Base-by-base conservation (phyloP, 2,113 vertebrate genomes). In the Entelurus aequoreus region DNA sequence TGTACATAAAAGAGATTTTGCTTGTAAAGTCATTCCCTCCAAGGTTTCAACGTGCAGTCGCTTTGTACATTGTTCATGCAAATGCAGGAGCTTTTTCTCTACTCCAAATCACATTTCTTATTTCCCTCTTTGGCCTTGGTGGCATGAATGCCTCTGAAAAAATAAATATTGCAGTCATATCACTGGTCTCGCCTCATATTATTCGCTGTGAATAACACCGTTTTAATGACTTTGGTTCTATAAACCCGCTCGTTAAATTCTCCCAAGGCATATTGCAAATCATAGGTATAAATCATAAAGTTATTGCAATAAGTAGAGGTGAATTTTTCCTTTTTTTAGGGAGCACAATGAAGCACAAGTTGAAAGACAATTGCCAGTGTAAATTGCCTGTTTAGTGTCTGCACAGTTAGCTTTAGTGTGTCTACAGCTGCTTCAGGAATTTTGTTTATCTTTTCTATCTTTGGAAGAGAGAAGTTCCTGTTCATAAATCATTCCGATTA, bases 91-190 rank as follows among this genome's bases (percentile, higher is more conserved):
- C 65, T 60, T 51, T 65, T 6, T 55, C 7, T 19, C 19, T 44
- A 11, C 11, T 8, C 37, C 6, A 58, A 61, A 60, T 60, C 6
- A 10, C 35, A 54, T 38, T 54, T 8, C 51, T 21, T 16, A 46
- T 56, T 64, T 50, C 46, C 51, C 52, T 56, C 21, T 54, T 42
- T 19, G 54, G 57, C 51, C 48, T 54, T 65, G 49, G 62, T 65
- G 48, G 56, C 15, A 38, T 66, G 54, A 62, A 53, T 21, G n/a
- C 44, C 36, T 62, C 49, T 59, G 48, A 48, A 54, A 19, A 51
- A 48, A 4, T 13, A 8, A 14, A 65, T 35, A 53, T 14, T 47
- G 42, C 36, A 65, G 40, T 50, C 37, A 36, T 16, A 40, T n/a
- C n/a, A 38, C 37, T 38, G 15, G 38, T 19, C 36, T 16, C 15